Evolutionary conservation across 1,140 invertebrate genomes (phyloP), one percentile per base, ranked within the genome.

Genomic region (Bombus terrestris): DNA sequence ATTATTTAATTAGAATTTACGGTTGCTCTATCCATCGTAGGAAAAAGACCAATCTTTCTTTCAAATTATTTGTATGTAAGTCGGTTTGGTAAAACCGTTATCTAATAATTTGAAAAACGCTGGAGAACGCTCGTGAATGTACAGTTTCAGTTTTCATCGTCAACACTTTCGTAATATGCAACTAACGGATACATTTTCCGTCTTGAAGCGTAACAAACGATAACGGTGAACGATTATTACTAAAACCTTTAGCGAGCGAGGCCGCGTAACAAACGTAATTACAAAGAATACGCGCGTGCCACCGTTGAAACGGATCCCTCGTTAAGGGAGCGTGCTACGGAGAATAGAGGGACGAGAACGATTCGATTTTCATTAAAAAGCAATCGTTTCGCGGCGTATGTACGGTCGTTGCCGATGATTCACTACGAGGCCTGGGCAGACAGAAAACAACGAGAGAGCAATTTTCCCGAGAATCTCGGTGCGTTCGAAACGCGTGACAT

Each of bases 401-500:
- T 53, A 28, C 22, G 37, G 32, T 53, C 41, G 53, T 25, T 18
- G 59, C 25, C 68, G 47, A 74, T 57, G 41, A 62, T 74, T 71
- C 66, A n/a, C n/a, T 66, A 12, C 13, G 37, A n/a, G 59, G 6
- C 64, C 43, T 43, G n/a, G 59, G 28, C 75, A 41, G 66, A 78
- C 71, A 73, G 81, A 86, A 86, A 73, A 80, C 91, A 92, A 92
- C 91, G 88, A 89, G 79, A 88, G 83, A 74, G 83, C 81, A 89
- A 92, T 92, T 91, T 85, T 74, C 69, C 77, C 57, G 59, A 74
- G 79, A 85, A 78, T 75, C 69, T 82, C 66, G 62, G 43, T 43
- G 66, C 68, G 43, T 88, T 77, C 41, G 76, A 78, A 62, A 77
- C 68, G 86, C 84, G 88, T 89, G 87, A 91, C 83, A 87, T 83